A percentile compares a stretch with the other conserved stretches of the same genome.
Conservation (phyloP, 1,140 invertebrate genomes). For the Philopotamus ludificatus region DNA sequence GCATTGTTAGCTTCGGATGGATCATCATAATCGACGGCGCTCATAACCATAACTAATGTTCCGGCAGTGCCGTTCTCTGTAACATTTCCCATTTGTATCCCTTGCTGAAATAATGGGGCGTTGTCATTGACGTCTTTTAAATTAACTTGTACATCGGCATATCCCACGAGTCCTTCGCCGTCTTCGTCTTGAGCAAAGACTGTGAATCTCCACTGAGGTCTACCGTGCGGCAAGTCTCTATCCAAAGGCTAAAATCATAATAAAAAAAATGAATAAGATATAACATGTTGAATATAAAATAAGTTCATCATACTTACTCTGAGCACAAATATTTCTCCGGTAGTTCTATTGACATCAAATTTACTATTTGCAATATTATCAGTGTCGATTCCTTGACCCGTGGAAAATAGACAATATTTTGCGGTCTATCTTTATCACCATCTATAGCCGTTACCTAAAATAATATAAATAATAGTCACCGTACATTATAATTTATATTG, state of each 20-base stretch:
- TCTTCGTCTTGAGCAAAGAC: conserved; percentile 72
- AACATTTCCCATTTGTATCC: conserved; percentile 63
- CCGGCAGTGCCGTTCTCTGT: conserved; percentile 66
- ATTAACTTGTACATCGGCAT: conserved; percentile 72
- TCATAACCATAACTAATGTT: conserved; percentile 69
- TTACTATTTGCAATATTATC: conserved; percentile 64
- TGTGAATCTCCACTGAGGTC: conserved; percentile 73
- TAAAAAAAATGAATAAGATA: not conserved
- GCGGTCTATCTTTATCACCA: conserved; percentile 65
- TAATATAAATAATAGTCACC: too few species aligned
- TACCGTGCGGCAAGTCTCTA: conserved; percentile 69
- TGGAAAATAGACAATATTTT: conserved; percentile 72
- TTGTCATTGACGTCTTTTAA: conserved; percentile 78
- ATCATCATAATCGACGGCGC: conserved; percentile 69
- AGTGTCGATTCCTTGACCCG: conserved; percentile 68
- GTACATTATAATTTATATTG: too few species aligned
- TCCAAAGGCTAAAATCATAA: conserved; percentile 59
- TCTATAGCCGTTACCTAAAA: conserved; percentile 63
- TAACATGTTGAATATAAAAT: conserved; percentile 43
- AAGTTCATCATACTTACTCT: conserved; percentile 52
- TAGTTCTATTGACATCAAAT: conserved; percentile 68
- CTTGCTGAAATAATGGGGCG: conserved; percentile 68
- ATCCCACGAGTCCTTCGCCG: conserved; percentile 68
- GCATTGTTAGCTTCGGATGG: conserved; percentile 65
- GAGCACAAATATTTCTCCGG: conserved; percentile 65